Evolutionary conservation across 2,888 invertebrate genomes (phyloP).

Genomic region (Eudasyphora cyanicolor): DNA sequence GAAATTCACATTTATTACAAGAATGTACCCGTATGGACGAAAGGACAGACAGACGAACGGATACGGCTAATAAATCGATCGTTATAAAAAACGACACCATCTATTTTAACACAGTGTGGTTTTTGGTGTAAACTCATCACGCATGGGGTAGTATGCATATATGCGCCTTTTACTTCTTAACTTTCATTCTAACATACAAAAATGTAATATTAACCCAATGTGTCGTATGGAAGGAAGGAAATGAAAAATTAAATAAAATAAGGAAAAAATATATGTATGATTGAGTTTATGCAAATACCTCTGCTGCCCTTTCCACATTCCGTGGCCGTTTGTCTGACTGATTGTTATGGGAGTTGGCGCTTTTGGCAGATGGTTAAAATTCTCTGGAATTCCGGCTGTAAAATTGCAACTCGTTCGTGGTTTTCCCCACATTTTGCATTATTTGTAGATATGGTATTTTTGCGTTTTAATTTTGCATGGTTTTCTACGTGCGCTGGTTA

Average conservation of each 20-base stretch:
- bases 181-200: not conserved
- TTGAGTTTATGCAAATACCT: not conserved
- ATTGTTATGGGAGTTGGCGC: not conserved
- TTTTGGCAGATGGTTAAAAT: not conserved
- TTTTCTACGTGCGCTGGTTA: not conserved
- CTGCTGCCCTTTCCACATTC: too few relatives aligned
- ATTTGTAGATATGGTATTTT: too few relatives aligned
- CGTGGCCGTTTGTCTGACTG: not conserved
- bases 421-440: not conserved
- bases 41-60: too few relatives aligned
- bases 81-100: too few relatives aligned
- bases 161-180: too few relatives aligned
- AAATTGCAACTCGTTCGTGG: not conserved
- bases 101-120: too few relatives aligned
- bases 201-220: not conserved
- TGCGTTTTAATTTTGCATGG: not conserved
- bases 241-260: constrained; percentile 17
- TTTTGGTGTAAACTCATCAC: too few relatives aligned
- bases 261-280: not conserved
- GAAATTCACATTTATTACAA: too few relatives aligned
- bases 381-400: not conserved
- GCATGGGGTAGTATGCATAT: too few relatives aligned
- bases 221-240: not conserved
- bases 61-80: too few relatives aligned
- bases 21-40: too few relatives aligned